Base-by-base conservation (phyloP, 2,888 invertebrate genomes). In the Pandemis cinnamomeana region DNA sequence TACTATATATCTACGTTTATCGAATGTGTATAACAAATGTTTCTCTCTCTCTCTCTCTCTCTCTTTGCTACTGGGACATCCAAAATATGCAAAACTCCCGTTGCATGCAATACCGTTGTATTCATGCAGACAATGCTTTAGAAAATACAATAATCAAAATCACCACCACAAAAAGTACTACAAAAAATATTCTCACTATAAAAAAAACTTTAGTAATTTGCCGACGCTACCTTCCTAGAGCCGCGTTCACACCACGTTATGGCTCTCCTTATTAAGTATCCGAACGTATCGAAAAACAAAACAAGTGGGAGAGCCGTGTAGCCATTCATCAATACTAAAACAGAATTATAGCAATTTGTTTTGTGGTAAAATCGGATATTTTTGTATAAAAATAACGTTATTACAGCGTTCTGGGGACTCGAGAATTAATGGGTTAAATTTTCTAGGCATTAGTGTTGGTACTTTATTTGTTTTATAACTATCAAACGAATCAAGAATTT, bases 231-330 rank as follows among this genome's bases (percentile, higher is more conserved):
- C 8, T 70, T 72, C 72, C 78, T 85, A 86, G 84, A 79, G 83
- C 83, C 75, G 76, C 80, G 81, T 84, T 81, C 86, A 84, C 84
- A 86, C 84, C 82, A 79, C 80, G 82, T 86, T 85, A 88, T 85
- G 86, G 87, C 86, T 84, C 87, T 84, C 87, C 89, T 88, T 84
- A 88, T 87, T 86, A 88, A 86, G 78, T 80, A 87, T 87, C 84
- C 79, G 81, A 81, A 79, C 77, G 80, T 83, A 86, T 84, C 82
- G 80, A 82, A 83, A 81, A 78, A 80, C 66, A 15, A 48, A 64
- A 64, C 53, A 67, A 58, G 75, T 69, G 67, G 36, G 72, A 42
- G 72, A 67, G 60, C 53, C 75, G 53, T 73, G 69, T 73, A 60
- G 64, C 69, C 48, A 70, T 73, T 66, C 51, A 73, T 73, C 73